Conservation (phyloP, 2,888 invertebrate genomes). For the Bhutanitis thaidina region DNA sequence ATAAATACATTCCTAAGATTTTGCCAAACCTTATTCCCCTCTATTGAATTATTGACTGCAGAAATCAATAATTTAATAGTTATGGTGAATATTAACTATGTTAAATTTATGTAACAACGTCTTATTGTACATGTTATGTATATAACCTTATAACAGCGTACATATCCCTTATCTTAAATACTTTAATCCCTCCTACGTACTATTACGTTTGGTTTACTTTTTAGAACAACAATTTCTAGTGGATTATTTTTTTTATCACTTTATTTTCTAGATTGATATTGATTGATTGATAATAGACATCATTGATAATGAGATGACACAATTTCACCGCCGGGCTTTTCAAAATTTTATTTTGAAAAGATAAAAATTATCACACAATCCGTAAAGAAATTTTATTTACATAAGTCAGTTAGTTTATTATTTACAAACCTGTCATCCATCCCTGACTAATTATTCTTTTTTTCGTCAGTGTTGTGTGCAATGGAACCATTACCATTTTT, state of each 20-base stretch:
- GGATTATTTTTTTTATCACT: too few species aligned
- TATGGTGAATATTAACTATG: neutral
- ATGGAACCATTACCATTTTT: constrained; percentile 13
- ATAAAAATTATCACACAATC: neutral
- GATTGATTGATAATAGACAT: too few species aligned
- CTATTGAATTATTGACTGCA: constrained; percentile 3
- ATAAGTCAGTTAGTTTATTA: constrained; percentile 22
- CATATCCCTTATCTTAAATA: too few species aligned
- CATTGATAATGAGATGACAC: too few species aligned
- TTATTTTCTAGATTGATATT: too few species aligned
- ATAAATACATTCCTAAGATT: neutral
- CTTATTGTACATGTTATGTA: too few species aligned
- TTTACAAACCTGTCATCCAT: constrained; percentile 12
- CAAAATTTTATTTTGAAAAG: neutral
- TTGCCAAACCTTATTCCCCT: neutral
- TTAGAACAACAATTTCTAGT: neutral
- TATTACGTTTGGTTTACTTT: neutral
- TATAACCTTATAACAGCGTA: too few species aligned
- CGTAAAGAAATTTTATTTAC: constrained; percentile 14
- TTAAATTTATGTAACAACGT: too few species aligned
- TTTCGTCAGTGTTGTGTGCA: constrained; percentile 20
- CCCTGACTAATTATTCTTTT: constrained; percentile 27
- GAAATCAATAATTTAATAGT: constrained; percentile 1
- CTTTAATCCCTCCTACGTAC: neutral
- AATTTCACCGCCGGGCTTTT: neutral